Evolutionary conservation across 1,140 invertebrate genomes (phyloP).

Genomic region (Trinorchestia longiramus): DNA sequence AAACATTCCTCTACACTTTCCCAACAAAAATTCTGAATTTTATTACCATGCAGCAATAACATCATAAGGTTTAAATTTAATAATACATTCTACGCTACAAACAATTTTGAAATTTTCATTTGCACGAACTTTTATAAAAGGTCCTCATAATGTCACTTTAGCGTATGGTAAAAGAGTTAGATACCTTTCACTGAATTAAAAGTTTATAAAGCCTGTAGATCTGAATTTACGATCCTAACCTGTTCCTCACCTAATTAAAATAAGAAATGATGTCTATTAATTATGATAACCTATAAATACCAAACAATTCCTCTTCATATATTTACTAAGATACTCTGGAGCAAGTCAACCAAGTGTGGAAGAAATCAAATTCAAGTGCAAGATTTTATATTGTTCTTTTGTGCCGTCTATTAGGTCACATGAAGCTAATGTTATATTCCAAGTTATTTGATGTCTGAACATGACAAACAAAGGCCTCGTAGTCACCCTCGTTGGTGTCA

Average conservation of each 20-base stretch:
- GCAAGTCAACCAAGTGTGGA: background rate
- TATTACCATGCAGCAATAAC: too few species aligned
- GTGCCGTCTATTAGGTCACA: background rate
- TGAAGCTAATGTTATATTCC: background rate
- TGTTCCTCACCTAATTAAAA: background rate
- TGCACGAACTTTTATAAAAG: background rate
- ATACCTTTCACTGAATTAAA: background rate
- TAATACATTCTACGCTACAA: too few species aligned
- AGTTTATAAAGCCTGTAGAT: background rate
- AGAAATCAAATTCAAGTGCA: background rate
- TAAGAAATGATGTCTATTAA: background rate
- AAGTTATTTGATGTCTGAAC: constrained; percentile 17
- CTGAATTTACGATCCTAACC: background rate
- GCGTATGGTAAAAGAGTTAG: background rate
- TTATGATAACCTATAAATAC: background rate
- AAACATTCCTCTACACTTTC: background rate
- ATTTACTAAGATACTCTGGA: background rate
- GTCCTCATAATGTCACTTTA: background rate
- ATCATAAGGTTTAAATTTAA: too few species aligned
- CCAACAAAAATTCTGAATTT: background rate
- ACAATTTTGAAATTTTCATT: background rate
- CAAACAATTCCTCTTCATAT: background rate
- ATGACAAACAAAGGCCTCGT: background rate
- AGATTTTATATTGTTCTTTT: background rate
- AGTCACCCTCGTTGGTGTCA: constrained; percentile 48